These are phyloP conservation scores for Meles meles DNA, from an alignment of 2,113 vertebrate species.

Conservation along the genomic window DNA sequence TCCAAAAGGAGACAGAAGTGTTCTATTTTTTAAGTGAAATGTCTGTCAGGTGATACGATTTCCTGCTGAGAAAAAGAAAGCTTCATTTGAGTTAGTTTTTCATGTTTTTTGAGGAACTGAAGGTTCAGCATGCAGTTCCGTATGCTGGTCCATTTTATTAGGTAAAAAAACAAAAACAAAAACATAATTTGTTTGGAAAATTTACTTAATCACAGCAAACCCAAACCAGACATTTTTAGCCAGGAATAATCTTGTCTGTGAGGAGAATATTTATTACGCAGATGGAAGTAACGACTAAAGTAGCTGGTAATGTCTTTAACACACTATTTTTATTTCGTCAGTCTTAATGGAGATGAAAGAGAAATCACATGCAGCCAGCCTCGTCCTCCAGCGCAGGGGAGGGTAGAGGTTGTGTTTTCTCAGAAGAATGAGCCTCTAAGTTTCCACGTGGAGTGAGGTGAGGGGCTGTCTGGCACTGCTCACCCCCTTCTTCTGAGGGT, in stretches of 20 bases:
- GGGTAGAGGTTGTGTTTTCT: neutral
- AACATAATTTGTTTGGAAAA: slow-evolving; percentile 62
- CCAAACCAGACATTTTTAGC: slow-evolving; percentile 25
- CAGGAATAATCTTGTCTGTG: slow-evolving; percentile 24
- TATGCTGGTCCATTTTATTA: slow-evolving; percentile 67
- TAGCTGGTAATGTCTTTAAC: slow-evolving; percentile 38
- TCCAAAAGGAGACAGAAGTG: slow-evolving; percentile 63
- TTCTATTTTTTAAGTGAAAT: slow-evolving; percentile 70
- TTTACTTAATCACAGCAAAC: slow-evolving; percentile 8
- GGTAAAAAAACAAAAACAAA: slow-evolving; percentile 53
- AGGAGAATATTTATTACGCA: slow-evolving; percentile 50
- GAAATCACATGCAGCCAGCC: neutral
- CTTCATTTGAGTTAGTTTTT: slow-evolving; percentile 67
- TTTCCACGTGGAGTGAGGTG: neutral
- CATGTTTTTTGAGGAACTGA: slow-evolving; percentile 42
- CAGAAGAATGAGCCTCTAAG: neutral
- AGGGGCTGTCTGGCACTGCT: neutral
- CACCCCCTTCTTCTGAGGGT: neutral
- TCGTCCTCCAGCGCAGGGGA: neutral
- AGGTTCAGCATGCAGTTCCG: neutral
- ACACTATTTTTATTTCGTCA: slow-evolving; percentile 21
- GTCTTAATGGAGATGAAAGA: neutral
- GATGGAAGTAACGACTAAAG: slow-evolving; percentile 39
- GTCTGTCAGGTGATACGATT: slow-evolving; percentile 68
- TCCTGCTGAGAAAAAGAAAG: slow-evolving; percentile 72